phyloP scores from a whole-genome alignment of 2,797 vertebrate genomes.

The Myiotriccus ornatus region DNA sequence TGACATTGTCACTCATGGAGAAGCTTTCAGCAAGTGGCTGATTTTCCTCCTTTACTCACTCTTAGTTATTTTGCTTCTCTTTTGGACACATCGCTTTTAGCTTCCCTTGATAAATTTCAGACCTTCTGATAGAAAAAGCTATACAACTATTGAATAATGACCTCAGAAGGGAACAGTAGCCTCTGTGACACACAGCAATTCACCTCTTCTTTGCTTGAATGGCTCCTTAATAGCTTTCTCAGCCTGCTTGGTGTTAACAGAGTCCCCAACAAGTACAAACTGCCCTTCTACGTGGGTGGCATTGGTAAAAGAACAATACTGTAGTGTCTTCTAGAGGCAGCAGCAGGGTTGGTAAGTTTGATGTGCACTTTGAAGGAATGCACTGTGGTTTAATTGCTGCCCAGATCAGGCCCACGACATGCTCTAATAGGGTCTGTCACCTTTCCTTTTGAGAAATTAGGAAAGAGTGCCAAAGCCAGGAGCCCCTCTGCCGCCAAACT shows the following conservation, averaged over 20 bases:
- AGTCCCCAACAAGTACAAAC: background rate
- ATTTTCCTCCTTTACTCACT: background rate
- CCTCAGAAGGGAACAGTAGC: background rate
- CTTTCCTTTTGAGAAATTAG: background rate
- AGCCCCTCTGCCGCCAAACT: background rate
- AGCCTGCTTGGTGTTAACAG: background rate
- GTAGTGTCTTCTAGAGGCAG: background rate
- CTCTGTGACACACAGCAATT: background rate
- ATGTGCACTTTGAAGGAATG: background rate
- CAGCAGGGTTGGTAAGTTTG: background rate
- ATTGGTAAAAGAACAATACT: constrained; percentile 16
- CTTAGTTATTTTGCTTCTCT: background rate
- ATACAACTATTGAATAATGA: background rate
- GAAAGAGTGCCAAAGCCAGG: background rate
- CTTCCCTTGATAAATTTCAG: background rate
- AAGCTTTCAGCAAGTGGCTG: background rate
- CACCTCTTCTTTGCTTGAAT: background rate
- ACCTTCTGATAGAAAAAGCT: background rate
- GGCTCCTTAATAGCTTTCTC: background rate
- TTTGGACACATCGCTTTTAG: background rate
- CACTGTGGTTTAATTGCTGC: background rate
- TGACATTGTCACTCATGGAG: background rate
- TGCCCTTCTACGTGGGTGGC: constrained; percentile 2
- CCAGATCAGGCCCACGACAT: background rate
- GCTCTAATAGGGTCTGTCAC: background rate